These are phyloP conservation scores for Atrichornis clamosus DNA, from an alignment of 2,113 vertebrate species.

Conservation along the genomic window DNA sequence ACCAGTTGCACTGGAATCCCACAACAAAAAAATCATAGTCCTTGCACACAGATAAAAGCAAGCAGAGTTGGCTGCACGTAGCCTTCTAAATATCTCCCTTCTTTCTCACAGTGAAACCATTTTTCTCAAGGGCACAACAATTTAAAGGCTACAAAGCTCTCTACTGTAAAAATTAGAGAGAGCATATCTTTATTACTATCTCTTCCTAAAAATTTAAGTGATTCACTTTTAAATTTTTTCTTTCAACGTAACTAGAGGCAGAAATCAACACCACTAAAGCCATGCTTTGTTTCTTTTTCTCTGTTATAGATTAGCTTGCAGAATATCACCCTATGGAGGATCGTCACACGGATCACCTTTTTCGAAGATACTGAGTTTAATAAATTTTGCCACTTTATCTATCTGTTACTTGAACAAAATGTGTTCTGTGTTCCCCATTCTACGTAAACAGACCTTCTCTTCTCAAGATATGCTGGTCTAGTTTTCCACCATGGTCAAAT, in stretches of 20 bases:
- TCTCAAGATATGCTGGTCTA: background rate
- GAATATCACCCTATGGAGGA: background rate
- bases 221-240: background rate
- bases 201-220: background rate
- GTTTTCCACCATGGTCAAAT: background rate
- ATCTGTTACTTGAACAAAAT: background rate
- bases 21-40: background rate
- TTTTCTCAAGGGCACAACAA: background rate
- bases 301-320: background rate
- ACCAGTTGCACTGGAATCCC: background rate
- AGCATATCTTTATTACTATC: background rate
- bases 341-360: fast-evolving
- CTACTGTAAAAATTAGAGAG: background rate
- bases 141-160: background rate
- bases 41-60: background rate
- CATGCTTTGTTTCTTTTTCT: background rate
- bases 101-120: background rate
- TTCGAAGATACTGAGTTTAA: background rate
- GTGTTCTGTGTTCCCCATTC: background rate
- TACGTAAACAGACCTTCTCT: background rate
- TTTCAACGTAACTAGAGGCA: background rate
- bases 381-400: background rate
- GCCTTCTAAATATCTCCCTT: background rate
- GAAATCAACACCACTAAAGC: background rate
- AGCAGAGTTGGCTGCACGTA: background rate